phyloP scores from a whole-genome alignment of 2,888 invertebrate species.

The Agrilus biguttatus region DNA sequence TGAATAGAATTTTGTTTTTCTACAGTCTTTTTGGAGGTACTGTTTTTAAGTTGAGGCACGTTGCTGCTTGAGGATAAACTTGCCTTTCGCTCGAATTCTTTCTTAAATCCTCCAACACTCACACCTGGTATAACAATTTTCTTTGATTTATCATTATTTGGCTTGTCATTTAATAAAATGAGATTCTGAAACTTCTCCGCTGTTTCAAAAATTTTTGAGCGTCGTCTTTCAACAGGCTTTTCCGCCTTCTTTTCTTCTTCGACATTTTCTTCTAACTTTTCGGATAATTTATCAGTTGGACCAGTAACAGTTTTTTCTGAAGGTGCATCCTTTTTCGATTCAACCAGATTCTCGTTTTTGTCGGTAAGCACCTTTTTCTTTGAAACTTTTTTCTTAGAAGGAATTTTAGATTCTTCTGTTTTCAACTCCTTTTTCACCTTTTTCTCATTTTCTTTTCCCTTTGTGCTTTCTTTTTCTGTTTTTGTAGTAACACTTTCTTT shows the following conservation, averaged over 20 bases:
- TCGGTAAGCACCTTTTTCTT: slow-evolving; percentile 28
- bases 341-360: slow-evolving; percentile 22
- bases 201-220: slow-evolving; percentile 54
- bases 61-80: slow-evolving; percentile 36
- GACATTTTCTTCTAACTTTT: slow-evolving; percentile 3
- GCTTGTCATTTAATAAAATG: slow-evolving; percentile 26
- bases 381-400: slow-evolving; percentile 20
- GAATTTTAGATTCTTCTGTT: slow-evolving; percentile 16
- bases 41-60: slow-evolving; percentile 25
- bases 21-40: slow-evolving; percentile 11
- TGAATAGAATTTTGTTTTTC: slow-evolving; percentile 10
- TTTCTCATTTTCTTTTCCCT: slow-evolving; percentile 14
- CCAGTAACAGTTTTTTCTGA: slow-evolving; percentile 3
- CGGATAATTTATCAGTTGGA: slow-evolving; percentile 10
- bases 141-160: slow-evolving; percentile 46
- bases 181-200: slow-evolving; percentile 55
- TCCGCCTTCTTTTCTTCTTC: slow-evolving; percentile 10
- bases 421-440: slow-evolving; percentile 12
- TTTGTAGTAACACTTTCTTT: slow-evolving; percentile 29
- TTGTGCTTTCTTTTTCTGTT: slow-evolving; percentile 22
- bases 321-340: slow-evolving; percentile 6
- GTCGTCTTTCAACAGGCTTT: slow-evolving; percentile 42
- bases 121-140: slow-evolving; percentile 69
- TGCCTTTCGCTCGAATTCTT: slow-evolving; percentile 71
- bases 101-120: slow-evolving; percentile 75